These are phyloP conservation scores for Glaucidium brasilianum DNA, from an alignment of 2,113 vertebrate species.

Conservation along the genomic window DNA sequence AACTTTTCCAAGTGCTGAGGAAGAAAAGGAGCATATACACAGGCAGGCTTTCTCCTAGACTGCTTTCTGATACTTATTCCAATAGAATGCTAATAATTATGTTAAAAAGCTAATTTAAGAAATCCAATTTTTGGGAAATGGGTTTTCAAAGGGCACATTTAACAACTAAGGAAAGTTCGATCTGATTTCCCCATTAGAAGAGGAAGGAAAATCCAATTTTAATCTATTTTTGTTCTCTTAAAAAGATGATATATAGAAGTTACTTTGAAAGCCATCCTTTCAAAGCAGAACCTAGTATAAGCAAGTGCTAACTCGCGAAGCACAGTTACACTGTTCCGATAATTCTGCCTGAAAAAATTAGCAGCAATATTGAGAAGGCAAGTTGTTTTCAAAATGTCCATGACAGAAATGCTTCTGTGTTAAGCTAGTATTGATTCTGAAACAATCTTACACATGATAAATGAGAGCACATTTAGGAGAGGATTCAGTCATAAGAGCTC, in stretches of 20 bases:
- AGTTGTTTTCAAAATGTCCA: constrained; percentile 80
- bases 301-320: constrained; percentile 66
- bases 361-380: constrained; percentile 81
- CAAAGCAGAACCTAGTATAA: constrained; percentile 5
- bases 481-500: constrained; percentile 91
- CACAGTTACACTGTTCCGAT: constrained; percentile 86
- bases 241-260: constrained; percentile 33
- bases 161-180: constrained; percentile 52
- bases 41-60: not conserved
- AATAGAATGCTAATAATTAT: constrained; percentile 64
- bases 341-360: constrained; percentile 90
- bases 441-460: constrained; percentile 93
- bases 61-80: constrained; percentile 21
- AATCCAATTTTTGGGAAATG: constrained; percentile 67
- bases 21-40: not conserved
- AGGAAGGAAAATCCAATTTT: constrained; percentile 54
- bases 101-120: constrained; percentile 65
- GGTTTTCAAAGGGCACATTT: constrained; percentile 67
- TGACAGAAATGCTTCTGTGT: constrained; percentile 82
- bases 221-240: constrained; percentile 58
- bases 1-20: not conserved
- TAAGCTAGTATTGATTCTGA: constrained; percentile 93
- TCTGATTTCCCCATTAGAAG: constrained; percentile 60
- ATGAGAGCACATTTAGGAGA: constrained; percentile 90
- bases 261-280: constrained; percentile 57